Conservation (phyloP, 1,140 invertebrate species). For the Chironomus tepperi region DNA sequence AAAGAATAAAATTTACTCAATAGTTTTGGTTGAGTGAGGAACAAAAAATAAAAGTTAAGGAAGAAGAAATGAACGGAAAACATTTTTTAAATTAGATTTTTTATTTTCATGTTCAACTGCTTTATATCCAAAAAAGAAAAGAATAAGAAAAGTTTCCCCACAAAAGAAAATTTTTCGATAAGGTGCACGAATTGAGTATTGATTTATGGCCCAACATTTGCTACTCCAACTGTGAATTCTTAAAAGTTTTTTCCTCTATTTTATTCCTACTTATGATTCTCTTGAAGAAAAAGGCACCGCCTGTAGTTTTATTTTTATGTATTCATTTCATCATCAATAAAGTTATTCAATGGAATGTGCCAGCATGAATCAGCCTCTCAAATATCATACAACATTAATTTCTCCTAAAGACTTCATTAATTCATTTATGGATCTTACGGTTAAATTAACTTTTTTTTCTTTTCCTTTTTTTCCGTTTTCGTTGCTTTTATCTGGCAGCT, state of each 20-base stretch:
- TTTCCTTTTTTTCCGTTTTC: background rate
- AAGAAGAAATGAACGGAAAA: background rate
- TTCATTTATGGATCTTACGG: background rate
- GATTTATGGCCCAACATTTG: background rate
- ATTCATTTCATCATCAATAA: background rate
- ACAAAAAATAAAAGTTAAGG: background rate
- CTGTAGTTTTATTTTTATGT: background rate
- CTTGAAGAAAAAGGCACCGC: background rate
- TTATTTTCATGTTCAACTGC: background rate
- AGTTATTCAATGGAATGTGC: background rate
- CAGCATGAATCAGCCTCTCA: slow-evolving; percentile 3
- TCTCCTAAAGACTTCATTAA: slow-evolving; percentile 19
- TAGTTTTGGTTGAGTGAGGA: background rate
- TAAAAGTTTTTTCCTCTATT: background rate
- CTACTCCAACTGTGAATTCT: background rate
- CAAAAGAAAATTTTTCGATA: background rate
- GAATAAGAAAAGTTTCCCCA: no score
- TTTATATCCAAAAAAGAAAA: background rate
- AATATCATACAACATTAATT: slow-evolving; percentile 13
- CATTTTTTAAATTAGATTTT: slow-evolving; percentile 15
- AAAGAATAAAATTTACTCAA: no score
- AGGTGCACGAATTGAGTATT: slow-evolving; percentile 1
- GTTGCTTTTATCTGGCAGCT: background rate
- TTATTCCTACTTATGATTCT: background rate
- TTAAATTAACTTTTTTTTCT: slow-evolving; percentile 20